phyloP scores from a whole-genome alignment of 1,140 invertebrate genomes.

The Eueides isabella region DNA sequence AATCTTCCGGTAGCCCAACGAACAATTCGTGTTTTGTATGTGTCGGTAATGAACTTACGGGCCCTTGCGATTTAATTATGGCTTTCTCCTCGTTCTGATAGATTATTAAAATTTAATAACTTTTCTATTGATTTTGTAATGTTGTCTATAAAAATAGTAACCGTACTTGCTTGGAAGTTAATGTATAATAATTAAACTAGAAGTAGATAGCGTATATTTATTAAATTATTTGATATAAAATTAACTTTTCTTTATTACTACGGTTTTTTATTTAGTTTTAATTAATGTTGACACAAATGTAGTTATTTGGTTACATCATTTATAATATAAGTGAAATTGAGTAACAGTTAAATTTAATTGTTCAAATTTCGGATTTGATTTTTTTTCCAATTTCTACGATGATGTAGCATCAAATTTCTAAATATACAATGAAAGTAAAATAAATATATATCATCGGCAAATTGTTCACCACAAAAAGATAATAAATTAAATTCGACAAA shows the following conservation, averaged over 20 bases:
- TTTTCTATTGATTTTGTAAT: conserved; percentile 20
- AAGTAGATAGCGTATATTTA: not conserved
- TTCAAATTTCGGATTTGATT: not conserved
- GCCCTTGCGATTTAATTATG: conserved; percentile 34
- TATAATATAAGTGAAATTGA: not conserved
- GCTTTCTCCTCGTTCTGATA: conserved; percentile 33
- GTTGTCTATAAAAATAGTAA: not conserved
- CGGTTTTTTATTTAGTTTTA: conserved; percentile 11
- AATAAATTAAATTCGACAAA: conserved; percentile 12
- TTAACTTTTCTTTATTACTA: not conserved
- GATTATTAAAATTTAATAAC: conserved; percentile 35
- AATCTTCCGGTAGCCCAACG: conserved; percentile 23
- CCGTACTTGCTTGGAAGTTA: not conserved
- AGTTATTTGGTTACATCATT: not conserved
- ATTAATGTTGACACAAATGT: not conserved
- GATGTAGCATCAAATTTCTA: conserved; percentile 1
- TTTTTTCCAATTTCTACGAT: not conserved
- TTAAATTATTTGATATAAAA: conserved; percentile 5
- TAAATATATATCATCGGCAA: not conserved
- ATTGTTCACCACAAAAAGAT: not conserved
- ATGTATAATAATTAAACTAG: conserved; percentile 1
- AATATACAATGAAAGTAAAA: not conserved
- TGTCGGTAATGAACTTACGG: conserved; percentile 29
- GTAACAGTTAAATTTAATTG: not conserved
- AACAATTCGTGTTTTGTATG: conserved; percentile 32